Percentiles rank a stretch among this genome's conserved stretches.
Conservation (phyloP, 2,888 invertebrate species). For the Cremastobaeus sp. region DNA sequence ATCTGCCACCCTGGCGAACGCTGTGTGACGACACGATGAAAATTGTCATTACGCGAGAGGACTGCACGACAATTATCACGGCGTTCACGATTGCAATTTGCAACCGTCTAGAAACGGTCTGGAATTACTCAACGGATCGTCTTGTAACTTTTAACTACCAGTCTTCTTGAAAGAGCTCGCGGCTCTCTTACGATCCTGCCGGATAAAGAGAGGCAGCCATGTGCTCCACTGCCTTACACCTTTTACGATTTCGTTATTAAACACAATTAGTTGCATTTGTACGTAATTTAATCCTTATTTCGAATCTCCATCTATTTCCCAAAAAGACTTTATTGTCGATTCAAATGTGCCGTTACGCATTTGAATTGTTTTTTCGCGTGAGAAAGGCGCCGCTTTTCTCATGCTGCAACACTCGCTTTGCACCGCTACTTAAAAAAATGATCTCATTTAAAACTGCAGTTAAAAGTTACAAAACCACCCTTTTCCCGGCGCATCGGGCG, state of each 20-base stretch:
- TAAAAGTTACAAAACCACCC: background rate
- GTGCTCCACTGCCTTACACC: slow-evolving; percentile 39
- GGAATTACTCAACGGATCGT: slow-evolving; percentile 77
- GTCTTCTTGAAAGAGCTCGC: slow-evolving; percentile 65
- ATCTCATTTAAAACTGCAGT: no score
- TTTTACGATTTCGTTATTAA: slow-evolving; percentile 50
- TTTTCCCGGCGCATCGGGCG: no score
- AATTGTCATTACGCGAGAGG: slow-evolving; percentile 76
- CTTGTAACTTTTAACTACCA: slow-evolving; percentile 77
- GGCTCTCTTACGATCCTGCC: slow-evolving; percentile 55
- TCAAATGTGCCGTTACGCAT: slow-evolving; percentile 5
- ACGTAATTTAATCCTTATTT: slow-evolving; percentile 28
- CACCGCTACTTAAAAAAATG: no score
- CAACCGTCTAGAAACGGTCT: slow-evolving; percentile 76
- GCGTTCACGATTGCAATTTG: slow-evolving; percentile 77
- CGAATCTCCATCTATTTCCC: slow-evolving; percentile 37
- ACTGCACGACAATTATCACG: slow-evolving; percentile 77
- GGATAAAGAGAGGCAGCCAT: slow-evolving; percentile 44
- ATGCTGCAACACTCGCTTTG: no score
- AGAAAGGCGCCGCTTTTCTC: no score
- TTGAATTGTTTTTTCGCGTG: slow-evolving; percentile 14
- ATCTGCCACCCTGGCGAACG: slow-evolving; percentile 62
- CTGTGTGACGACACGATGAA: slow-evolving; percentile 74
- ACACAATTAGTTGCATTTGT: slow-evolving; percentile 37
- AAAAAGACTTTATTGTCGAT: slow-evolving; percentile 26